Conservation (phyloP, 1,140 invertebrate genomes). For the Polyergus mexicanus region DNA sequence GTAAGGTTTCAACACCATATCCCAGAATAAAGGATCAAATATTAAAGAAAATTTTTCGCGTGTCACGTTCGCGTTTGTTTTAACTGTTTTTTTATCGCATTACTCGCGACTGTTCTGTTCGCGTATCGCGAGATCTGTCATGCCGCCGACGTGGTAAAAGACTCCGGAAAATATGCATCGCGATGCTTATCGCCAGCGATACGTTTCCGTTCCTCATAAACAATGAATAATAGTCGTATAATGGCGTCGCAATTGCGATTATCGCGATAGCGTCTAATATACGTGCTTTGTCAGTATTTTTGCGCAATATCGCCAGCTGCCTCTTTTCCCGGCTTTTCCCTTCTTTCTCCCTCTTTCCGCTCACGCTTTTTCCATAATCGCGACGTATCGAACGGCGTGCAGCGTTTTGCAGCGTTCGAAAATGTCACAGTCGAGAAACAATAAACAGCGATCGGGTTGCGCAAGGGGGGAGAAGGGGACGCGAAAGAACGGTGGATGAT, state of each 20-base stretch:
- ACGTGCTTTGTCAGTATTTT: slow-evolving; percentile 61
- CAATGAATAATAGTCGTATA: slow-evolving; percentile 64
- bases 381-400: slow-evolving; percentile 72
- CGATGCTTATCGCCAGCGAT: slow-evolving; percentile 53
- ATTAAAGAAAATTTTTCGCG: background rate
- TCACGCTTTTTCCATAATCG: slow-evolving; percentile 23
- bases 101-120: background rate
- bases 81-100: background rate
- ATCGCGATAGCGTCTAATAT: slow-evolving; percentile 60
- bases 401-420: slow-evolving; percentile 67
- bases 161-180: slow-evolving; percentile 1
- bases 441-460: slow-evolving; percentile 74
- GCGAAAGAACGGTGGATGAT: slow-evolving; percentile 26
- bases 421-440: slow-evolving; percentile 70
- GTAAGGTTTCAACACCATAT: background rate
- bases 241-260: slow-evolving; percentile 65
- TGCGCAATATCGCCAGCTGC: slow-evolving; percentile 31
- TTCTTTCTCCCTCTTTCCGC: slow-evolving; percentile 23
- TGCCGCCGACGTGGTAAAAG: slow-evolving; percentile 1
- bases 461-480: background rate
- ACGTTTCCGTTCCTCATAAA: slow-evolving; percentile 61
- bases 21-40: background rate
- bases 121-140: slow-evolving; percentile 33
- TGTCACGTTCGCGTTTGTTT: background rate
- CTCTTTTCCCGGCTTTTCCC: slow-evolving; percentile 43